Percentiles rank a stretch among this genome's conserved stretches.
These are phyloP conservation scores for Macroteleia sp. DNA, from an alignment of 2,888 invertebrate genomes.

Conservation along the genomic window DNA sequence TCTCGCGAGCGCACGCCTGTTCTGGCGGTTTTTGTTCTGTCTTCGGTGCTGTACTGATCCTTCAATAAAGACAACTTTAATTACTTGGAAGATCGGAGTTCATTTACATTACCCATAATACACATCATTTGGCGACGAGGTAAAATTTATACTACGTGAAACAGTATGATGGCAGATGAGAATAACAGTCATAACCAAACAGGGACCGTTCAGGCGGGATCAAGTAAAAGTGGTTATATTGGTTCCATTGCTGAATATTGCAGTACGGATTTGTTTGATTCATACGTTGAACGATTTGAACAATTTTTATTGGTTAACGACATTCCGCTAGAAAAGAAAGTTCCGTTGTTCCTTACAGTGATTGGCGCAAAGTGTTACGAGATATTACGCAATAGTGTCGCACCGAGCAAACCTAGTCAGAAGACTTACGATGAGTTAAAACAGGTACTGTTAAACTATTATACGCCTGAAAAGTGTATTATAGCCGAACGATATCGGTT, in stretches of 20 bases:
- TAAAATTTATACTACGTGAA: too few relatives aligned
- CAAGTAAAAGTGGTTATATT: neutral
- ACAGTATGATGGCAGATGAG: too few relatives aligned
- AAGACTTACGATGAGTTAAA: constrained; percentile 63
- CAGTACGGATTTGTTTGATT: neutral
- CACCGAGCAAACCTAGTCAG: constrained; percentile 53
- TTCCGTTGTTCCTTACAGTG: constrained; percentile 66
- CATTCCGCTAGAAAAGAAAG: constrained; percentile 58
- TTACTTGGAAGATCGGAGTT: too few relatives aligned
- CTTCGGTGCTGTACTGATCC: too few relatives aligned
- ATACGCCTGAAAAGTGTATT: constrained; percentile 10
- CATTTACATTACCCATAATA: too few relatives aligned
- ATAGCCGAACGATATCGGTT: constrained; percentile 11
- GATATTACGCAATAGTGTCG: constrained; percentile 38
- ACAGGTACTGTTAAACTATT: constrained; percentile 4
- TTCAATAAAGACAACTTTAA: too few relatives aligned
- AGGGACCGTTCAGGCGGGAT: too few relatives aligned
- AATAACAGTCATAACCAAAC: too few relatives aligned
- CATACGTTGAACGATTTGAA: constrained; percentile 68
- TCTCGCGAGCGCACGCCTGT: too few relatives aligned
- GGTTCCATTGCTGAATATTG: constrained; percentile 14
- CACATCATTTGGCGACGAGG: too few relatives aligned
- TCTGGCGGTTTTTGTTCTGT: too few relatives aligned
- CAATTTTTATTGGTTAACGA: constrained; percentile 66
- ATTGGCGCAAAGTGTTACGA: constrained; percentile 67